Evolutionary conservation across 2,797 vertebrate species (phyloP).

Genomic region (Megalops cyprinoides): DNA sequence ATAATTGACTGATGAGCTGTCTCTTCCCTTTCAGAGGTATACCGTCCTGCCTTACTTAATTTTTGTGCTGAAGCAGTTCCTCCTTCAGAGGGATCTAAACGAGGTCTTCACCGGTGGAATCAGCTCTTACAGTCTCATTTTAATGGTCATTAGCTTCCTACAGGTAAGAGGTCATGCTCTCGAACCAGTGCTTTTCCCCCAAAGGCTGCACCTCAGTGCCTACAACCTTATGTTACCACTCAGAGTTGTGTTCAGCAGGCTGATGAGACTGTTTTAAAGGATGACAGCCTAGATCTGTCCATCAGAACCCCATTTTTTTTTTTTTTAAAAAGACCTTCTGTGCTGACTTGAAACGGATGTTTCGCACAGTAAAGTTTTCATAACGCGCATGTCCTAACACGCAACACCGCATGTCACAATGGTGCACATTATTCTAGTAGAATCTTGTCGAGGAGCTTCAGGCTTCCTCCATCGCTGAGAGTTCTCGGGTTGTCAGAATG

Average conservation of each 20-base stretch:
- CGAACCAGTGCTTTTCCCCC: not conserved
- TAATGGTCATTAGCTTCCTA: slow-evolving; percentile 99
- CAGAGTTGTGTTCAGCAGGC: not conserved
- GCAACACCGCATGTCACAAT: not conserved
- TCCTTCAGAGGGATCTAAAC: slow-evolving; percentile 96
- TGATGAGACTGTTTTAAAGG: not conserved
- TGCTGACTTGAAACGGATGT: not conserved
- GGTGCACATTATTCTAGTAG: slow-evolving; percentile 1
- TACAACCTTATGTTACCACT: not conserved
- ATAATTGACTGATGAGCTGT: not conserved
- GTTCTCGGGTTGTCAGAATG: not conserved
- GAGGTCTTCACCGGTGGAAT: slow-evolving; percentile 99
- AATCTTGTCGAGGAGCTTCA: slow-evolving; percentile 1
- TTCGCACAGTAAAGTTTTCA: not conserved
- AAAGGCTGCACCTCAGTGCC: not conserved
- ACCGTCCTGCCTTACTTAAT: slow-evolving; percentile 97
- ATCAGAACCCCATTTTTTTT: not conserved
- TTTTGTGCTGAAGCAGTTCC: slow-evolving; percentile 98
- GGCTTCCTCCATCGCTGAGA: not conserved
- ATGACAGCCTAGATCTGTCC: not conserved
- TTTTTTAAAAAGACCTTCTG: not conserved
- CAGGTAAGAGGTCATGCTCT: slow-evolving; percentile 77
- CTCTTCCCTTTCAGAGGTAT: slow-evolving; percentile 81
- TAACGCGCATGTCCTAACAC: not conserved
- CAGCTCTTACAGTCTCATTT: slow-evolving; percentile 98